Conservation (phyloP, 2,797 vertebrate species). For the Petrocephalus schoutedeni region DNA sequence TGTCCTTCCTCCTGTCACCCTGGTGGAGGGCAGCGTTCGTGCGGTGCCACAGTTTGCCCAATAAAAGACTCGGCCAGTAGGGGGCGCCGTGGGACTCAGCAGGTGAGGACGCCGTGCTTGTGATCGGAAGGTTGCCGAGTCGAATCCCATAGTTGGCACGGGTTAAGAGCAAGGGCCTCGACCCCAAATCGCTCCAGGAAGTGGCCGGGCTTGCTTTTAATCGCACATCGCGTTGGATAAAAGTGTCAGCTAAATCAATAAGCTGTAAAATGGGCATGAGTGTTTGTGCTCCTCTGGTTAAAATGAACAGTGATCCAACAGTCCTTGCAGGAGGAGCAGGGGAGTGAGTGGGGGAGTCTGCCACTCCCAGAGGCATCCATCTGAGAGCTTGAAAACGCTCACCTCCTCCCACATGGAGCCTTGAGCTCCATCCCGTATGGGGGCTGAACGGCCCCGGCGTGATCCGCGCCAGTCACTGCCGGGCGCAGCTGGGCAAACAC, state of each 20-base stretch:
- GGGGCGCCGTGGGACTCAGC: not conserved
- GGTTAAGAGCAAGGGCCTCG: not conserved
- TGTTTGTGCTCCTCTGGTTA: not conserved
- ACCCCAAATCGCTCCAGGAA: not conserved
- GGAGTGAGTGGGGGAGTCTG: not conserved
- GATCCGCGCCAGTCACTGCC: no score
- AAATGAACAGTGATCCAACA: not conserved
- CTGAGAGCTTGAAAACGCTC: constrained; percentile 4
- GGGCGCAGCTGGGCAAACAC: not conserved
- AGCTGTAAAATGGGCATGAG: not conserved
- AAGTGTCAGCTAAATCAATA: not conserved
- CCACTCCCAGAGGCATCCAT: not conserved
- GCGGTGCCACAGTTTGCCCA: not conserved
- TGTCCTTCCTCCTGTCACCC: not conserved
- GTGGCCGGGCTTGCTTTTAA: not conserved
- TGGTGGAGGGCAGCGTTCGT: not conserved
- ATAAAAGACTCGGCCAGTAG: not conserved
- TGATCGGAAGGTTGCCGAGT: not conserved
- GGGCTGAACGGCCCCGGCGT: no score
- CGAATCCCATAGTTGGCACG: not conserved
- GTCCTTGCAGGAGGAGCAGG: not conserved
- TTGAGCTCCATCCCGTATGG: not conserved
- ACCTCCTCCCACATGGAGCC: not conserved
- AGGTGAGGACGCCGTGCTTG: not conserved
- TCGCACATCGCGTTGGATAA: not conserved